These are phyloP conservation scores for Iselma pallidipennis DNA, from an alignment of 2,888 invertebrate species.

Conservation along the genomic window DNA sequence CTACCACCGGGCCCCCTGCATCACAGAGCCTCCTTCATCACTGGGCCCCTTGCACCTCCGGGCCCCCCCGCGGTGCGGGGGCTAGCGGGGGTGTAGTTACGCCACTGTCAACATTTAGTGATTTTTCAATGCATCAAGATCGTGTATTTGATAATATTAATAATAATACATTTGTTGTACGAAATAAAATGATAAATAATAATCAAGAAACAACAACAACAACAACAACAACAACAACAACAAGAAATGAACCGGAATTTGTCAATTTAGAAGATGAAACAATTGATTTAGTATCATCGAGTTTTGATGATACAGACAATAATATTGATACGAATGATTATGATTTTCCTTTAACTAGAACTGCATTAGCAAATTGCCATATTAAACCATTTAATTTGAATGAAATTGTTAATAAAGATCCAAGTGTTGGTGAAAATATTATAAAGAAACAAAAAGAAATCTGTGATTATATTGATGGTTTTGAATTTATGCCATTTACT, in stretches of 20 bases:
- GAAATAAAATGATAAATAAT: no score
- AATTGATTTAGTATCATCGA: not conserved
- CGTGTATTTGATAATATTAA: constrained; percentile 2
- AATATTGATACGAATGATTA: not conserved
- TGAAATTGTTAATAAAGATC: no score
- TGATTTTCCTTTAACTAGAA: not conserved
- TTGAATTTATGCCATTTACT: not conserved
- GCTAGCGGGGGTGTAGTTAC: no score
- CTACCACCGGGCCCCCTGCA: no score
- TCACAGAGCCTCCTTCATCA: no score
- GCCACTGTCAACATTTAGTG: not conserved
- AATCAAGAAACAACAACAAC: no score
- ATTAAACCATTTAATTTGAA: not conserved
- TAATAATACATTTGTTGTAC: constrained; percentile 8
- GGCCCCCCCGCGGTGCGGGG: no score
- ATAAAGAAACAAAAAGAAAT: not conserved
- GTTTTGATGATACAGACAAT: not conserved
- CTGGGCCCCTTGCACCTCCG: no score
- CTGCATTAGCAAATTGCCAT: not conserved
- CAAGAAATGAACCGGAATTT: no score
- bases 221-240: no score
- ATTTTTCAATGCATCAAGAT: not conserved
- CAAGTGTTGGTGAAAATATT: no score
- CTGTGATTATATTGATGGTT: not conserved
- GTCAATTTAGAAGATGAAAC: no score